Evolutionary conservation across 1,140 invertebrate species (phyloP), one percentile per base, ranked within the genome.

Genomic region (Drosophila pseudoananassae): DNA sequence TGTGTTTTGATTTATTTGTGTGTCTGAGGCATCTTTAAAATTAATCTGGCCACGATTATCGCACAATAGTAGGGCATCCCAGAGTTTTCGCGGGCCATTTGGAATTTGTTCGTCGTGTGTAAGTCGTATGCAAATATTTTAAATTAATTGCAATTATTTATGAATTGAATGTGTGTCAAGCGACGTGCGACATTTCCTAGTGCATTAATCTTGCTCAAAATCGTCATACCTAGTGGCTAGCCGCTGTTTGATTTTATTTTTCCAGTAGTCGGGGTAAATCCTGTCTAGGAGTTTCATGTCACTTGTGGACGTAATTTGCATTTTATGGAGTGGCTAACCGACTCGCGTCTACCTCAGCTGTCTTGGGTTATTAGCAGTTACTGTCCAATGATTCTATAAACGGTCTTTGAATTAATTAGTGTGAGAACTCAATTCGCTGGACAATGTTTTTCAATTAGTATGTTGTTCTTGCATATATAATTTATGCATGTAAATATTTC

Each of bases 61-160:
- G 17, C 27, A 31, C 52, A 59, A 50, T 27, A 50, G n/a, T 23
- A 25, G 25, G 29, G 5, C 10, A 38, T 17, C 31, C 38, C 31
- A 46, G 8, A 27, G 36, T 31, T 50, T 40, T 38, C 31, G 23
- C 46, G 54, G 14, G 53, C 46, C 58, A 71, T 50, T 69, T 76
- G 53, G 66, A 60, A 27, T 60, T 51, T 40, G 60, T 66, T 59
- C 50, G 31, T 58, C 14, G 27, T 51, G 52, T 66, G 77, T 80
- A 80, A 80, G 77, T 80, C 61, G 49, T 54, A 80, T 76, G 71
- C 55, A 71, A 79, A 80, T 80, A 59, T 76, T 40, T 47, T 76
- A 77, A 81, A 85, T 87, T 70, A 85, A 82, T 61, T 75, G 69
- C 78, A 75, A 78, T 81, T 78, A 87, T 81, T 82, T 87, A 81